A percentile compares a stretch with the other conserved stretches of the same genome.
phyloP scores from a whole-genome alignment of 2,888 invertebrate species.

The Lepidonotus clava region DNA sequence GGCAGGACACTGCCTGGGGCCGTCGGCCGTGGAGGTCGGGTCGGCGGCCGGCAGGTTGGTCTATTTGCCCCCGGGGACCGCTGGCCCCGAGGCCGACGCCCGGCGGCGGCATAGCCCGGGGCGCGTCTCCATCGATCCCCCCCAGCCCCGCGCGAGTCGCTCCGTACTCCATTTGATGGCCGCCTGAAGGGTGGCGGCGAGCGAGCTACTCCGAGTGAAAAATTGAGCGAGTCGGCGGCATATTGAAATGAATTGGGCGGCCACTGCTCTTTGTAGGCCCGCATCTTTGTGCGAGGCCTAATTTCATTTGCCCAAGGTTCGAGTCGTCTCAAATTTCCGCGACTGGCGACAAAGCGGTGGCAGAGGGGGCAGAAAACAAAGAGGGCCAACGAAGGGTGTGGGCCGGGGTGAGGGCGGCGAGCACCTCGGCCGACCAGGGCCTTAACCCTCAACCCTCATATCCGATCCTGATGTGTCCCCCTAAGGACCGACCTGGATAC shows the following conservation, averaged over 20 bases:
- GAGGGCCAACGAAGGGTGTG: conserved; percentile 4
- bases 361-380: conserved; percentile 37
- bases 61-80: conserved; percentile 52
- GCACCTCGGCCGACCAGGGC: no score
- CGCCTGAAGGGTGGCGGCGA: conserved; percentile 23
- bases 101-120: conserved; percentile 21
- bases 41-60: conserved; percentile 36
- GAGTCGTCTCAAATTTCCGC: conserved; percentile 53
- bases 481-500: neutral
- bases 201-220: conserved; percentile 46
- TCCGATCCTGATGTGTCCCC: neutral
- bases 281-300: conserved; percentile 43
- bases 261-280: conserved; percentile 18
- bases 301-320: conserved; percentile 51
- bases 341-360: conserved; percentile 42
- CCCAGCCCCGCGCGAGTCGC: neutral
- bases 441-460: conserved; percentile 12
- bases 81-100: conserved; percentile 3
- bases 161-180: conserved; percentile 42
- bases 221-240: conserved; percentile 46
- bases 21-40: neutral
- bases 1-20: neutral
- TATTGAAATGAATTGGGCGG: conserved; percentile 52
- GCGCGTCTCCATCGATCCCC: conserved; percentile 38
- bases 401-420: neutral